Evolutionary conservation across 2,888 invertebrate species (phyloP).

Genomic region (Dermolepida albohirtum): DNA sequence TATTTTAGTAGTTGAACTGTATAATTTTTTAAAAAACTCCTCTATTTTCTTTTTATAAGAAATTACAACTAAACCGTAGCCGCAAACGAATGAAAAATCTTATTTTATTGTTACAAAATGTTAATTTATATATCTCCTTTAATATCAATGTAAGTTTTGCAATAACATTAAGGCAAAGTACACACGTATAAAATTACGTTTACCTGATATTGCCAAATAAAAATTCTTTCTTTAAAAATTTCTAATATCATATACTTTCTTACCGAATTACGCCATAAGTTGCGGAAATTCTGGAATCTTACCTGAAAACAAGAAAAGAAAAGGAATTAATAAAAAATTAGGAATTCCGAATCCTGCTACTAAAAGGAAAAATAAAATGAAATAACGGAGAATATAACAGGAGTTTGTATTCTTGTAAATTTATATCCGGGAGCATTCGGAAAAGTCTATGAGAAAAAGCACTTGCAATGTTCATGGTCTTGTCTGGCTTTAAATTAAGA

Average conservation of each 20-base stretch:
- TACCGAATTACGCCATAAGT: constrained; percentile 15
- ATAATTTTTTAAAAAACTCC: no score
- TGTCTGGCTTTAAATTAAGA: constrained; percentile 35
- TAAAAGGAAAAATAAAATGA: constrained; percentile 11
- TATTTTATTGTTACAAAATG: no score
- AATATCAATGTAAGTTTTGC: no score
- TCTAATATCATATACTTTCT: background rate
- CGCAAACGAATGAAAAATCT: no score
- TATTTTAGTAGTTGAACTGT: no score
- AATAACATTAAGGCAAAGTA: no score
- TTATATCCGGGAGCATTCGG: constrained; percentile 15
- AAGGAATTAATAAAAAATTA: constrained; percentile 19
- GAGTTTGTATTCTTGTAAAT: constrained; percentile 30
- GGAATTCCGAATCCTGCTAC: constrained; percentile 1
- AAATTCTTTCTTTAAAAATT: background rate
- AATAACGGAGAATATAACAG: constrained; percentile 27
- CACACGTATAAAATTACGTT: no score
- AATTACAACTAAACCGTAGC: no score
- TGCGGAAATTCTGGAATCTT: background rate
- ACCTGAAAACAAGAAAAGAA: constrained; percentile 23
- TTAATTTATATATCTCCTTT: no score
- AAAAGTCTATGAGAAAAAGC: constrained; percentile 8
- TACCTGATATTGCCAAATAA: no score
- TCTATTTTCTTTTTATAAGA: no score
- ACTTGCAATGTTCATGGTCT: constrained; percentile 19